Percentiles rank a stretch among this genome's conserved stretches.
phyloP scores from a whole-genome alignment of 2,888 invertebrate species.

The Cephus spinipes region DNA sequence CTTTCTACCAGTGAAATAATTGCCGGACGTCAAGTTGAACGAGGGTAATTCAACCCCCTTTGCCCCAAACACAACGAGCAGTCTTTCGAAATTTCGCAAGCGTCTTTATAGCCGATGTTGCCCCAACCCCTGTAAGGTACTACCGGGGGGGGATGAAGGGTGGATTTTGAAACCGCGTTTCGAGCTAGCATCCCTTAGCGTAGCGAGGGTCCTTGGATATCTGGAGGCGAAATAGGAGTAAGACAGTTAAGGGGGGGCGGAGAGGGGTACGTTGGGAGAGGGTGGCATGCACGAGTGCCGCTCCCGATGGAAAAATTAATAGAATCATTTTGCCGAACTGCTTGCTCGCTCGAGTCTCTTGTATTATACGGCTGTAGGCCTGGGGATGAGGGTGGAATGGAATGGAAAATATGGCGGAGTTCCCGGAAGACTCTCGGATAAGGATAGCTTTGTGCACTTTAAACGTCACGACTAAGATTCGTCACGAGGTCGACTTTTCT shows the following conservation, averaged over 20 bases:
- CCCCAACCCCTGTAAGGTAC: background rate
- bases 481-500: constrained; percentile 38
- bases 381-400: constrained; percentile 27
- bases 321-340: constrained; percentile 62
- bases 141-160: background rate
- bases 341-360: constrained; percentile 26
- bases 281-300: constrained; percentile 64
- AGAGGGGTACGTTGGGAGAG: constrained; percentile 28
- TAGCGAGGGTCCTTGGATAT: background rate
- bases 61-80: constrained; percentile 11
- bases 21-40: background rate
- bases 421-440: constrained; percentile 37
- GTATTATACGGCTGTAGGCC: constrained; percentile 7
- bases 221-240: background rate
- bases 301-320: constrained; percentile 65
- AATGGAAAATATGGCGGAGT: constrained; percentile 46
- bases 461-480: constrained; percentile 51
- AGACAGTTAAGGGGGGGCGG: background rate
- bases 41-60: constrained; percentile 17
- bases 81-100: constrained; percentile 29
- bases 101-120: constrained; percentile 29
- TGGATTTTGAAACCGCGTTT: background rate
- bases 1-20: background rate
- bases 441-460: constrained; percentile 51
- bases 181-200: background rate